Percentiles rank a stretch among this genome's conserved stretches.
Evolutionary conservation across 35 echinoderm and acorn worm species (phyloP).

Genomic region (Strongylocentrotus purpuratus): DNA sequence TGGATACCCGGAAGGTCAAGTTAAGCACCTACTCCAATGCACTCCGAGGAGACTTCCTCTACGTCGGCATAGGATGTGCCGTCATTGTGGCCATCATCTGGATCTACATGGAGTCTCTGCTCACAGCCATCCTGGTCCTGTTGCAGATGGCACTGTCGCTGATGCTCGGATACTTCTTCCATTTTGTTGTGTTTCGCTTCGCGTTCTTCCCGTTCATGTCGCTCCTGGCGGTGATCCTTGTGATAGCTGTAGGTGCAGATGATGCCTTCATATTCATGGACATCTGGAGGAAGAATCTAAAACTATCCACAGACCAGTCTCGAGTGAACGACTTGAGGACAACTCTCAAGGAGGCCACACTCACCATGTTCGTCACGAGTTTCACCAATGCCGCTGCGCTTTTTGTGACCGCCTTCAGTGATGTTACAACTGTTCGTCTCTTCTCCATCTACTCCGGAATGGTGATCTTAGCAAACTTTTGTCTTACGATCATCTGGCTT

Average conservation of each 20-base stretch:
- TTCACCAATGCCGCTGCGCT: constrained; percentile 76
- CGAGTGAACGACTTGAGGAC: neutral
- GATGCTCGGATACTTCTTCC: constrained; percentile 71
- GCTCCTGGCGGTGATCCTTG: constrained; percentile 58
- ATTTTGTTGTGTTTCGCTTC: constrained; percentile 68
- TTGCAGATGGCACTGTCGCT: constrained; percentile 80
- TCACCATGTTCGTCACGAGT: constrained; percentile 81
- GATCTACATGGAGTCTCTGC: constrained; percentile 79
- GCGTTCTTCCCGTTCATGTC: constrained; percentile 88
- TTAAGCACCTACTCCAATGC: constrained; percentile 62
- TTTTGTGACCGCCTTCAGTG: constrained; percentile 54
- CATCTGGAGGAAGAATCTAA: constrained; percentile 58
- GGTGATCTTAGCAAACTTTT: constrained; percentile 67
- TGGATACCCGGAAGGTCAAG: constrained; percentile 59
- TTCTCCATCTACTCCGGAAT: constrained; percentile 68
- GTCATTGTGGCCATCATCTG: constrained; percentile 68
- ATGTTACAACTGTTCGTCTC: constrained; percentile 62
- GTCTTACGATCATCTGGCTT: constrained; percentile 70
- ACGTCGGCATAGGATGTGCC: constrained; percentile 50
- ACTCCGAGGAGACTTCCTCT: constrained; percentile 65
- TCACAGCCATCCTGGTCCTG: constrained; percentile 63
- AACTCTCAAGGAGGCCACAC: constrained; percentile 55
- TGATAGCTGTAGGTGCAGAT: constrained; percentile 91
- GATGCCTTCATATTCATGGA: constrained; percentile 89
- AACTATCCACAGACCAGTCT: too few relatives aligned